Percentiles rank a stretch among this genome's conserved stretches.
Conservation (phyloP, 2,888 invertebrate species). For the Colletes collaris region DNA sequence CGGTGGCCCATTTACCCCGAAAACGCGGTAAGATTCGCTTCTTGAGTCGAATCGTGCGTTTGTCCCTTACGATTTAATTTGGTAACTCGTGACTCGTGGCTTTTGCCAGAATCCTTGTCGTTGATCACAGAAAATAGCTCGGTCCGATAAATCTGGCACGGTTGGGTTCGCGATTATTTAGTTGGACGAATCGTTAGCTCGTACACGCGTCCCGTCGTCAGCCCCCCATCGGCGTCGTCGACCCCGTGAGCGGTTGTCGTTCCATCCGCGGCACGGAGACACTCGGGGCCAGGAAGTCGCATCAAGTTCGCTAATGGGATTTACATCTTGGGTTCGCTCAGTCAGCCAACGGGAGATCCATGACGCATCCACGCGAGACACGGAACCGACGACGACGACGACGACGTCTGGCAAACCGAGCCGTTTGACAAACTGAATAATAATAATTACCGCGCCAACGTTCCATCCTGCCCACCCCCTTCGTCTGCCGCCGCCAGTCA, state of each 20-base stretch:
- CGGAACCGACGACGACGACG: constrained; percentile 26
- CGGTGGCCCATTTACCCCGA: too few species aligned
- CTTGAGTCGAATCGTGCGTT: too few species aligned
- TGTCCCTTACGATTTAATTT: too few species aligned
- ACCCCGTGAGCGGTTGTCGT: constrained; percentile 11
- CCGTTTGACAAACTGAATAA: constrained; percentile 74
- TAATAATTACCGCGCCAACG: constrained; percentile 69
- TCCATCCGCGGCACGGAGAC: constrained; percentile 42
- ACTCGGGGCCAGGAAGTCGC: constrained; percentile 64
- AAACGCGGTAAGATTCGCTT: too few species aligned
- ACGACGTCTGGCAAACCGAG: constrained; percentile 50
- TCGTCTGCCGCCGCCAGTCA: constrained; percentile 3
- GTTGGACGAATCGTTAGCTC: not conserved
- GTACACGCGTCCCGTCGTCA: not conserved
- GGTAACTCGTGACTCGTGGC: too few species aligned
- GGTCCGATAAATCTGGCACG: too few species aligned
- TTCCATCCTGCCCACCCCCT: not conserved
- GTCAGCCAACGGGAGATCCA: constrained; percentile 62
- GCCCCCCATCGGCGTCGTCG: constrained; percentile 1
- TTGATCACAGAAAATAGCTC: too few species aligned
- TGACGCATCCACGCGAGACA: constrained; percentile 53
- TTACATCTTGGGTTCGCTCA: constrained; percentile 71
- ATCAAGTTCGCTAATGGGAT: constrained; percentile 77
- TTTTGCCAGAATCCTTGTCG: too few species aligned
- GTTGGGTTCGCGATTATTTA: too few species aligned